phyloP scores from a whole-genome alignment of 1,140 invertebrate genomes.

The Sinella curviseta region DNA sequence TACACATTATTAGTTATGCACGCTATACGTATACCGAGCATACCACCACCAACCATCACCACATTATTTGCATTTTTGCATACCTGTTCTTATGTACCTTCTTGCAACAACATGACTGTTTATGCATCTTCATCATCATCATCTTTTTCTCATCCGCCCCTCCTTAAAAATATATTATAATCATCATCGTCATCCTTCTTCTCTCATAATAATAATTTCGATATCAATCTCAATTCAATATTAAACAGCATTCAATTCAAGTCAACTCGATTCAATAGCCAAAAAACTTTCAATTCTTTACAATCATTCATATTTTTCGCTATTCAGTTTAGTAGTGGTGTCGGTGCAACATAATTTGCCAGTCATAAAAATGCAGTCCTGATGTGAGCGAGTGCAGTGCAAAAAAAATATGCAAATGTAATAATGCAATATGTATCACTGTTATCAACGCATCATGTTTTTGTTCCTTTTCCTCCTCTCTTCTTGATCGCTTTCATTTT shows the following conservation, averaged over 20 bases:
- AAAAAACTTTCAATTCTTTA: neutral
- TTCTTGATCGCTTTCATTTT: neutral
- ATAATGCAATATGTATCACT: neutral
- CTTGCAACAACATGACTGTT: too few relatives aligned
- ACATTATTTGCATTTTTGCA: neutral
- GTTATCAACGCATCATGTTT: neutral
- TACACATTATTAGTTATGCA: neutral
- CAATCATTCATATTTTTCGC: neutral
- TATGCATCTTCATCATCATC: neutral
- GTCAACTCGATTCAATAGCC: neutral
- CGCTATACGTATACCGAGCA: too few relatives aligned
- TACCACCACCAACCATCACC: too few relatives aligned
- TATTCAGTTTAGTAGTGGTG: neutral
- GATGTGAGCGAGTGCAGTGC: too few relatives aligned
- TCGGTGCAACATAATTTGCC: neutral
- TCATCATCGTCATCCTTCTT: neutral
- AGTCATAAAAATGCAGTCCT: too few relatives aligned
- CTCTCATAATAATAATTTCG: neutral
- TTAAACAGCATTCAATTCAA: neutral
- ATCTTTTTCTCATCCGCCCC: neutral
- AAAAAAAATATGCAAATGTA: neutral
- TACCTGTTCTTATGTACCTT: neutral
- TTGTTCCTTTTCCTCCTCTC: neutral
- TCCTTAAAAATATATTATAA: neutral
- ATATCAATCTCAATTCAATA: neutral